Evolutionary conservation across 1,140 invertebrate genomes (phyloP).

Genomic region (Galleria mellonella): DNA sequence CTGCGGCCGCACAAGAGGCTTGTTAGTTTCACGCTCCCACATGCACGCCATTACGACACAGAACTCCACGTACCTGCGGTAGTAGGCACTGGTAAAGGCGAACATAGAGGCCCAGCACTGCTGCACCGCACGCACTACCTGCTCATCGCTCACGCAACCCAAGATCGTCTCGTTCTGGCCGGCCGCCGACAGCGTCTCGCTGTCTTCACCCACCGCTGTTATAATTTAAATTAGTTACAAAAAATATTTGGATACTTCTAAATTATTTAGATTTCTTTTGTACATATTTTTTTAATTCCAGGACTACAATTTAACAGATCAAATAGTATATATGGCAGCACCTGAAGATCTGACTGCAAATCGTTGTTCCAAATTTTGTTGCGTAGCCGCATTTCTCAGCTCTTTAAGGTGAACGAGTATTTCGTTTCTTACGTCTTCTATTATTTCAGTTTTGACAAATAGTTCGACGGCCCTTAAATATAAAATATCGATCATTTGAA

Average conservation of each 20-base stretch:
- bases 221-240: no score
- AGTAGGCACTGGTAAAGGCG: slow-evolving; percentile 83
- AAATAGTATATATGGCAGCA: slow-evolving; percentile 5
- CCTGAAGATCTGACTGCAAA: slow-evolving; percentile 75
- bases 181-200: slow-evolving; percentile 85
- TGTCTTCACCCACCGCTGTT: slow-evolving; percentile 84
- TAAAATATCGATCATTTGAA: no score
- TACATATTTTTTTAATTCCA: no score
- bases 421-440: slow-evolving; percentile 35
- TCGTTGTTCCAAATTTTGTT: slow-evolving; percentile 37
- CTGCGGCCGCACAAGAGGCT: slow-evolving; percentile 13
- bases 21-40: no score
- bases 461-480: slow-evolving; percentile 43
- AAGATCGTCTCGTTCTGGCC: slow-evolving; percentile 89
- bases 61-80: slow-evolving; percentile 72
- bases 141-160: slow-evolving; percentile 74
- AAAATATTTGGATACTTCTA: no score
- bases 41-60: no score
- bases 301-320: no score
- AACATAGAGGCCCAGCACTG: slow-evolving; percentile 89
- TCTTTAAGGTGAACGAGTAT: slow-evolving; percentile 36
- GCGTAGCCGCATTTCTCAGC: slow-evolving; percentile 28
- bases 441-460: slow-evolving; percentile 38
- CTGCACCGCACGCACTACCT: slow-evolving; percentile 76
- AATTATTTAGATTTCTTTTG: no score